Conservation (phyloP, 2,797 vertebrate genomes). For the Rallus crepitans region DNA sequence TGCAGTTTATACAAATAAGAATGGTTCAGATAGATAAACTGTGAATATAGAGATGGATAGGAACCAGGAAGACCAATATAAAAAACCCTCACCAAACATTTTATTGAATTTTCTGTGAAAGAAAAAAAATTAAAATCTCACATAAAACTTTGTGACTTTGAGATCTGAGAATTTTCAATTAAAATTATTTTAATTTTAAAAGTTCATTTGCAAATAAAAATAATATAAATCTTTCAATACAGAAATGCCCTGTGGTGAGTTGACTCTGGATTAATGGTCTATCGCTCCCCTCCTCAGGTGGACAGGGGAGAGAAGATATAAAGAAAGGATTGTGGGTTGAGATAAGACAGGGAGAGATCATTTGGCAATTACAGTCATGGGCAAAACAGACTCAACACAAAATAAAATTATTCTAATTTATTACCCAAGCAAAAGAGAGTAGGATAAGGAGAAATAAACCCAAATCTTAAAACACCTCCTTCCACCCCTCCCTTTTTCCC, state of each 20-base stretch:
- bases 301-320: not conserved
- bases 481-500: not conserved
- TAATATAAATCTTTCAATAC: not conserved
- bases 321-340: fast-evolving
- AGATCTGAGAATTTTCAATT: not conserved
- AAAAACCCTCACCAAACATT: not conserved
- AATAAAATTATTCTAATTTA: not conserved
- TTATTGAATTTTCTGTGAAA: not conserved
- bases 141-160: not conserved
- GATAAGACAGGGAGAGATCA: not conserved
- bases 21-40: not conserved
- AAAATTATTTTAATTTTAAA: not conserved
- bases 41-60: not conserved
- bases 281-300: not conserved
- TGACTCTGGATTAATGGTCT: not conserved
- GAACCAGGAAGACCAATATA: not conserved
- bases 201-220: not conserved
- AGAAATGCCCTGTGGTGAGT: not conserved
- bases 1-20: not conserved
- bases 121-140: no score
- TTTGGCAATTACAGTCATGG: fast-evolving
- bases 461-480: not conserved
- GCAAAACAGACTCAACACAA: not conserved
- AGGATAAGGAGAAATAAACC: not conserved
- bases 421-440: not conserved